Evolutionary conservation across 2,113 vertebrate genomes (phyloP), one percentile per base, ranked within the genome.

Genomic region (Synodontis membranacea): DNA sequence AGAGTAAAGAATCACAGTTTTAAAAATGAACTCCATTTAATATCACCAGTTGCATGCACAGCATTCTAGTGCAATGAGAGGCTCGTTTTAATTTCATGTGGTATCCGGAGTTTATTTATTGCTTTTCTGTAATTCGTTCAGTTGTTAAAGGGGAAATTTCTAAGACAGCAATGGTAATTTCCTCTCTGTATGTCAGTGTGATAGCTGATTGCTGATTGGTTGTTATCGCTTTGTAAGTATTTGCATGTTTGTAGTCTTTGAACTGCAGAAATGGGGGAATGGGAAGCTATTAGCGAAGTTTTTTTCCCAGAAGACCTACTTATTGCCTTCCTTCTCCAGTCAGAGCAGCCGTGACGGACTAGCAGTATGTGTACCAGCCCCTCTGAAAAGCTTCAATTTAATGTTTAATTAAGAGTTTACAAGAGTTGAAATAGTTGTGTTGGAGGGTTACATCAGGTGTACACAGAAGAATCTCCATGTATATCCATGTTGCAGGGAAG

Each of bases 221-320:
- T 48, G 75, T 75, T 86, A 62, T 80, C 31, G 46, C 31, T 84
- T 15, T 60, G 78, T 48, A 84, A n/a, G 52, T 72, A 31, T 60
- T 39, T 84, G 83, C 31, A 31, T 44, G 60, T 58, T 82, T 86
- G 82, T 58, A 64, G 60, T 46, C 79, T 86, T 87, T 87, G 72
- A 83, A 82, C 34, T 75, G 25, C 44, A 46, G 15, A 37, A 54
- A 60, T 28, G 19, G 31, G 80, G 7, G 52, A 85, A 85, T 82
- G 3, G 83, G 76, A 88, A 84, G 66, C 68, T 52, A 64, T 89
- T 89, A 86, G 72, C 42, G 66, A 50, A 28, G 23, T 58, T 80
- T 9, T 86, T 85, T 82, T 79, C 72, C 79, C 85, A 75, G 17
- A 74, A 82, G 85, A 80, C 79, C 83, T 58, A 68, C 80, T 80